Conservation (phyloP, 2,797 vertebrate species). For the Cyprinella venusta region DNA sequence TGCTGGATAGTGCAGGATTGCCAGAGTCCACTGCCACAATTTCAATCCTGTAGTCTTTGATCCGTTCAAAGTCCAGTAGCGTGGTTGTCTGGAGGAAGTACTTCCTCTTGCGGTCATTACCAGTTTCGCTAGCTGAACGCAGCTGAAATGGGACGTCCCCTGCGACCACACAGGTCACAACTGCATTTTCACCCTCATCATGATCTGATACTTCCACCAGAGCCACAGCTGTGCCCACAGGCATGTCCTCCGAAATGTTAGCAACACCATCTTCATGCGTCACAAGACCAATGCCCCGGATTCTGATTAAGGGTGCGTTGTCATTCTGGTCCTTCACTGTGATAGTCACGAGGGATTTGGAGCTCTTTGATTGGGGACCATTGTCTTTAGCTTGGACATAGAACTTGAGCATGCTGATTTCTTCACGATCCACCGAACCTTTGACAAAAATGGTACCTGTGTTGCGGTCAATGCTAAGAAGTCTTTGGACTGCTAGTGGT, state of each 20-base stretch:
- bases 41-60: slow-evolving; percentile 93
- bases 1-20: slow-evolving; percentile 95
- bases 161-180: slow-evolving; percentile 95
- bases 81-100: slow-evolving; percentile 97
- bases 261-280: slow-evolving; percentile 93
- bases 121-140: slow-evolving; percentile 88
- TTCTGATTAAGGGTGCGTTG: slow-evolving; percentile 92
- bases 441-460: slow-evolving; percentile 93
- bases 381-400: slow-evolving; percentile 91
- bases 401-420: slow-evolving; percentile 89
- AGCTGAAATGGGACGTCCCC: slow-evolving; percentile 95
- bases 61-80: slow-evolving; percentile 87
- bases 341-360: slow-evolving; percentile 88
- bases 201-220: slow-evolving; percentile 95
- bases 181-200: slow-evolving; percentile 94
- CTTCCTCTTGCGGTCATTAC: slow-evolving; percentile 93
- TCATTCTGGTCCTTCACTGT: slow-evolving; percentile 93
- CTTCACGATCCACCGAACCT: slow-evolving; percentile 90
- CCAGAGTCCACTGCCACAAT: slow-evolving; percentile 97
- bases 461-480: slow-evolving; percentile 88
- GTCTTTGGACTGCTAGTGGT: slow-evolving; percentile 83
- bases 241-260: slow-evolving; percentile 96
- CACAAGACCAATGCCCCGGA: slow-evolving; percentile 93
- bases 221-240: slow-evolving; percentile 91
- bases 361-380: slow-evolving; percentile 88